Conservation (phyloP, 2,113 vertebrate species). For the Desmodus rotundus region DNA sequence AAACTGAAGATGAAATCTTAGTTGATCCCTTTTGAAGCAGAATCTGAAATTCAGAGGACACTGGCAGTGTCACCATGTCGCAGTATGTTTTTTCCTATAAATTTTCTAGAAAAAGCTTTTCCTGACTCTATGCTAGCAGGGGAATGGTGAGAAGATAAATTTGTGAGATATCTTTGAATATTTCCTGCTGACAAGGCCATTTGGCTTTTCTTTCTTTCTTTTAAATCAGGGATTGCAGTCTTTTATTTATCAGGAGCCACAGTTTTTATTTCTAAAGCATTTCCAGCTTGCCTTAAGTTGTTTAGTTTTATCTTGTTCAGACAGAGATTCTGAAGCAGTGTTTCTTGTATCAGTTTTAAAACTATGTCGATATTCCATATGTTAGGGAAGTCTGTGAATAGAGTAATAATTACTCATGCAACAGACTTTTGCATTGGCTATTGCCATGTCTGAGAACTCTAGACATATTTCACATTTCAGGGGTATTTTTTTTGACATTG, state of each 20-base stretch:
- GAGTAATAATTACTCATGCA: neutral
- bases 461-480: neutral
- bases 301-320: slow-evolving; percentile 8
- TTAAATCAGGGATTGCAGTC: neutral
- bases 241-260: neutral
- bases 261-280: neutral
- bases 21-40: neutral
- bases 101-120: neutral
- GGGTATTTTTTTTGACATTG: neutral
- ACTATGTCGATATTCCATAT: neutral
- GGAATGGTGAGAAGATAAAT: neutral
- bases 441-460: neutral
- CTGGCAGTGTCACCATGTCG: neutral
- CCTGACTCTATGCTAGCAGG: neutral
- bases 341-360: slow-evolving; percentile 13
- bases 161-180: neutral
- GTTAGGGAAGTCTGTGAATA: neutral
- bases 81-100: neutral
- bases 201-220: neutral
- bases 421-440: neutral
- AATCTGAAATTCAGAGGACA: neutral
- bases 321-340: neutral
- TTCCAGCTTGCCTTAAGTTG: neutral
- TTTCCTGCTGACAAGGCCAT: slow-evolving; percentile 24
- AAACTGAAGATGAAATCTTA: neutral